A percentile compares a stretch with the other conserved stretches of the same genome.
phyloP scores from a whole-genome alignment of 2,113 vertebrate species.

The Mustelus asterias region DNA sequence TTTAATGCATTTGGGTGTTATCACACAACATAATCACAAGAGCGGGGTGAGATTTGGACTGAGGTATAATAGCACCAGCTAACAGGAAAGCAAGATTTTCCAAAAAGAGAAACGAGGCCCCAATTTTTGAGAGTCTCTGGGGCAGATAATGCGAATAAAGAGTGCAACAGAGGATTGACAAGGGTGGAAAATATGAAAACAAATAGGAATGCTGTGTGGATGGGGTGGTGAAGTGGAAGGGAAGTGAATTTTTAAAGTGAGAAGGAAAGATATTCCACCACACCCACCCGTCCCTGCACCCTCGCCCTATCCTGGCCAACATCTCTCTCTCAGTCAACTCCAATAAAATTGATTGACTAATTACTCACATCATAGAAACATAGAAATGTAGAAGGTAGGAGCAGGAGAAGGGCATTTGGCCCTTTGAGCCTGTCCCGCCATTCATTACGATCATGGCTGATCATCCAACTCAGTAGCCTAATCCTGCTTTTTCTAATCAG shows the following conservation, averaged over 20 bases:
- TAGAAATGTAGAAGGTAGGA: too few species aligned
- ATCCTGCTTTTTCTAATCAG: too few species aligned
- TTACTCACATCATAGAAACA: background rate
- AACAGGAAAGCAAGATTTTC: background rate
- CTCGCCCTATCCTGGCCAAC: background rate
- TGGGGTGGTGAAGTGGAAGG: too few species aligned
- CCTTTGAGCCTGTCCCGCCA: too few species aligned
- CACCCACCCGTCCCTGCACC: too few species aligned
- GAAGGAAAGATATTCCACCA: background rate
- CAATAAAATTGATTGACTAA: background rate
- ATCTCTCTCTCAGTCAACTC: background rate
- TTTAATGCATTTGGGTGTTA: background rate
- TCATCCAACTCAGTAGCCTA: too few species aligned
- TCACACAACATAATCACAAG: background rate
- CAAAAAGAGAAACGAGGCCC: background rate
- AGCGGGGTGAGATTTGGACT: background rate
- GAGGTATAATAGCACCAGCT: background rate
- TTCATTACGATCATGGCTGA: too few species aligned
- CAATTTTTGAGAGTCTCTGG: background rate
- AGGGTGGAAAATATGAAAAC: background rate
- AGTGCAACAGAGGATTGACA: background rate
- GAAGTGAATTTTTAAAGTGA: background rate
- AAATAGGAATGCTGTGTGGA: background rate
- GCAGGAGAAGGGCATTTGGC: too few species aligned
- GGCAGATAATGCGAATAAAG: background rate